phyloP scores from a whole-genome alignment of 2,797 vertebrate genomes.

The Percopsis omiscomaycus region DNA sequence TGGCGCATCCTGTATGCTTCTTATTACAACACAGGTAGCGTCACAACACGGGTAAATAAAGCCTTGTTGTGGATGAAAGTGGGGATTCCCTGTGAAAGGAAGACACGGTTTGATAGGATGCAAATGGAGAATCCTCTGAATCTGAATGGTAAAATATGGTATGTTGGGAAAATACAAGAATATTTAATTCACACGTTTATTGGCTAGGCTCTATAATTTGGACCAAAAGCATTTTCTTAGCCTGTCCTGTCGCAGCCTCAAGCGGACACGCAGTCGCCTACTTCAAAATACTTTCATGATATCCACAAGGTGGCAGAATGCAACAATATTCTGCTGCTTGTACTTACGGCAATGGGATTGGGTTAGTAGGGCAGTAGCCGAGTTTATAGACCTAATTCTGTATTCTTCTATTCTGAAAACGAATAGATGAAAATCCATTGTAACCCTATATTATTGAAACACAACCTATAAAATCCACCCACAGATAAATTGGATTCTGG shows the following conservation, averaged over 20 bases:
- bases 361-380: not conserved
- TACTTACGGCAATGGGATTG: not conserved
- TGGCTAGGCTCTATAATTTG: too few species aligned
- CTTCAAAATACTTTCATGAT: not conserved
- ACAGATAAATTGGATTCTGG: not conserved
- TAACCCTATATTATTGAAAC: not conserved
- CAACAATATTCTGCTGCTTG: not conserved
- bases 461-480: not conserved
- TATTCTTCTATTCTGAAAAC: not conserved
- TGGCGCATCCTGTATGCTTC: too few species aligned
- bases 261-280: not conserved
- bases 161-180: too few species aligned
- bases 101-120: too few species aligned
- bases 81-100: too few species aligned
- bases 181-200: too few species aligned
- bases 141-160: too few species aligned
- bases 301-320: conserved; percentile 51
- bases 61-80: too few species aligned
- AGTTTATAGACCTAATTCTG: not conserved
- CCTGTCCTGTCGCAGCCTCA: not conserved
- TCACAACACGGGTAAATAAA: too few species aligned
- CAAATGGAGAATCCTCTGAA: too few species aligned
- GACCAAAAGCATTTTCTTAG: not conserved
- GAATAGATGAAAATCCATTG: not conserved
- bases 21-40: too few species aligned